Conservation (phyloP, 2,797 vertebrate species). For the Lepus oiostolus region DNA sequence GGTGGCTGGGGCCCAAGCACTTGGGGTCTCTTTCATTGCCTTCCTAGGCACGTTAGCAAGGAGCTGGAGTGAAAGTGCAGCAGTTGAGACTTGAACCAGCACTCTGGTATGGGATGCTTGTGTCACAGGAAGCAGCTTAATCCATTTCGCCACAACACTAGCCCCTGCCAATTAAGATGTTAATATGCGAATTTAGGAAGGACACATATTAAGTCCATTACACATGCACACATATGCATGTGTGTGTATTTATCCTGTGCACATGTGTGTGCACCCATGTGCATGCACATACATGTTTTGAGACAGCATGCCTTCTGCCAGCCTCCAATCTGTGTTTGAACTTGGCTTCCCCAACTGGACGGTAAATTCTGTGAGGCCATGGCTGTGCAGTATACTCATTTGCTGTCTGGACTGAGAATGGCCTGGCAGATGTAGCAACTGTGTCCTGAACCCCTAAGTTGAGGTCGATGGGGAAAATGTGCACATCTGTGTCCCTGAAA, state of each 20-base stretch:
- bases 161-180: not conserved
- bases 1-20: too few species aligned
- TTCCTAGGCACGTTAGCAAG: too few species aligned
- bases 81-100: too few species aligned
- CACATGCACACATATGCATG: too few species aligned
- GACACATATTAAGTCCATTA: not conserved
- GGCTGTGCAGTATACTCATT: not conserved
- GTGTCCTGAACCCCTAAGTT: not conserved
- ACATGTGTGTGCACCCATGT: too few species aligned
- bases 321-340: not conserved
- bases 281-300: not conserved
- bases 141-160: too few species aligned
- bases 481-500: conserved; percentile 10
- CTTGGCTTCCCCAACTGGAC: not conserved
- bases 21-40: too few species aligned
- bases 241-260: not conserved
- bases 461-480: not conserved
- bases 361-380: not conserved
- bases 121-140: too few species aligned
- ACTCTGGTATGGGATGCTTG: too few species aligned
- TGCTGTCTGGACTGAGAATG: not conserved
- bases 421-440: not conserved
- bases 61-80: too few species aligned
- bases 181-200: not conserved
- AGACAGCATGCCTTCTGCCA: not conserved